Evolutionary conservation across 2,797 vertebrate species (phyloP), one percentile per base, ranked within the genome.

Genomic region (Platyrinchus mystaceus): DNA sequence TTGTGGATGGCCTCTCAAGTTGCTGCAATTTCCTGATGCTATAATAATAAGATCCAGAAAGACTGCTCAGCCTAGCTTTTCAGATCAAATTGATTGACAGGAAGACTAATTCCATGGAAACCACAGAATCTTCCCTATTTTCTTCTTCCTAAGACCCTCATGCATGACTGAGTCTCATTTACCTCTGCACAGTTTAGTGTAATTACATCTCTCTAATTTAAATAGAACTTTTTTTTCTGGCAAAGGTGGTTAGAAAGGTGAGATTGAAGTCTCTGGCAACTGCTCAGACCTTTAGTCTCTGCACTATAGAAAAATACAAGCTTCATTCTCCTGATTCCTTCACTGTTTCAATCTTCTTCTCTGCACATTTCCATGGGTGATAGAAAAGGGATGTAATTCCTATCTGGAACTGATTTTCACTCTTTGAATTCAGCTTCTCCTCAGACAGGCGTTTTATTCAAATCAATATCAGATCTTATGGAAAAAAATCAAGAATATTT

Each of bases 161-260:
- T 81, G 87, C 90, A 78, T 41, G 69, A 79, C 67, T 91, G 76
- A 91, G 32, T 84, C 83, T 94, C 76, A 90, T 94, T 95, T 94
- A 90, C 85, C 66, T 94, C 76, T 59, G 73, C 43, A 90, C 69
- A 86, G 68, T 88, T 95, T 84, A 69, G 39, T 46, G 79, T 93
- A 94, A 94, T 93, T 94, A 34, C 46, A 50, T 69, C 62, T 68
- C 56, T 88, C 73, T 91, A 58, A 63, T 87, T 87, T 60, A 90
- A 84, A 39, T 6, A 69, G 43, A 81, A 37, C 20, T n/a, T 63
- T 71, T 52, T 69, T 64, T 78, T 62, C 46, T 83, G 66, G 66
- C 26, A 55, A 66, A 90, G 76, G 47, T 75, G 44, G 50, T 90
- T 75, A 78, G 23, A 66, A 91, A 91, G 73, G 91, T 81, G 90